phyloP scores from a whole-genome alignment of 2,113 vertebrate species.

The Toxotes jaculatrix region DNA sequence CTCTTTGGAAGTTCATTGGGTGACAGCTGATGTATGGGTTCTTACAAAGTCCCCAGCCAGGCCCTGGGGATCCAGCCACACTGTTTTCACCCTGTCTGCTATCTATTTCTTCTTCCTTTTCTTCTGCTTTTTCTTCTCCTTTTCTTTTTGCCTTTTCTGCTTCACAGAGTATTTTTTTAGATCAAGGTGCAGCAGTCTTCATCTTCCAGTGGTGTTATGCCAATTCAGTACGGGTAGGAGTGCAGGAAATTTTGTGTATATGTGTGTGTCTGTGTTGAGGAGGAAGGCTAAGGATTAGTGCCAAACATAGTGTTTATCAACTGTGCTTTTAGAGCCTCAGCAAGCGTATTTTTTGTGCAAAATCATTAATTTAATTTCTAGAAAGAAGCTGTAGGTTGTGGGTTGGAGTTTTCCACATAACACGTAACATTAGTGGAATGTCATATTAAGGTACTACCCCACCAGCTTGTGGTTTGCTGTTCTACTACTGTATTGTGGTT shows the following conservation, averaged over 20 bases:
- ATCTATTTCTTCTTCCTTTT: slow-evolving; percentile 26
- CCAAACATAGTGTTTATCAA: background rate
- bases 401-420: background rate
- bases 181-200: slow-evolving; percentile 69
- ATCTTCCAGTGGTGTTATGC: slow-evolving; percentile 83
- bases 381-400: background rate
- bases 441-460: background rate
- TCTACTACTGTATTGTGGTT: background rate
- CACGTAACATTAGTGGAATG: background rate
- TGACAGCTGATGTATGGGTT: slow-evolving; percentile 90
- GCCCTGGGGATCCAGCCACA: slow-evolving; percentile 81
- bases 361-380: background rate
- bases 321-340: background rate
- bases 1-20: slow-evolving; percentile 79
- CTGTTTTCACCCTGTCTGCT: slow-evolving; percentile 70
- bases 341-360: background rate
- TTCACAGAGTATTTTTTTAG: slow-evolving; percentile 79
- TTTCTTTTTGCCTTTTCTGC: background rate
- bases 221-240: slow-evolving; percentile 57
- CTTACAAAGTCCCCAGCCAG: slow-evolving; percentile 82
- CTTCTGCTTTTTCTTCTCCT: slow-evolving; percentile 15
- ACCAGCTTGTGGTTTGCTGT: background rate
- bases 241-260: slow-evolving; percentile 58
- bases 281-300: background rate
- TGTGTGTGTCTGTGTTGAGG: slow-evolving; percentile 33